Base-by-base conservation (phyloP, 92 coral and sea anemone species). In the Galaxea fascicularis region DNA sequence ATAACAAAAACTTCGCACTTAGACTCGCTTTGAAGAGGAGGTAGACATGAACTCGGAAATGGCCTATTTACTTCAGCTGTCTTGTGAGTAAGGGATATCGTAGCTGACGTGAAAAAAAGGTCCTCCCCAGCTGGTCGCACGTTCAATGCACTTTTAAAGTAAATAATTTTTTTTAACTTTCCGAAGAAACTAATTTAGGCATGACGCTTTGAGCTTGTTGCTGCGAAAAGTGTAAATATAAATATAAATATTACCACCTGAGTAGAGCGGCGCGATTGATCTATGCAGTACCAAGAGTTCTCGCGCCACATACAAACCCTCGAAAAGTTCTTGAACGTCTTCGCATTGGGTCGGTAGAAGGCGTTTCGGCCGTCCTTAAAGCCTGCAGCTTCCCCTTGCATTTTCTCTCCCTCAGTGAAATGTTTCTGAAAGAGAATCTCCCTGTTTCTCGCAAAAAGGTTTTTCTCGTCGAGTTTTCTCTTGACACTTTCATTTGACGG, bases 331-430 rank as follows among this genome's bases (percentile, higher is more conserved):
- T 26, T 45, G 59, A 49, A 24, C 39, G 24, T 47, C 81, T 53
- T 65, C 92, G 53, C 71, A 78, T 64, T 10, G 88, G 82, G 24
- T 39, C 64, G 12, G 51, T 85, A 4, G 81, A 35, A 14, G 77
- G 41, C 0, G 74, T 75, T 60, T 94, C 98, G 21, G 58, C 73
- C 30, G 89, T 58, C 56, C 90, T 87, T 13, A 92, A 83, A 1
- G 95, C 90, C 35, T 92, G 94, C 35, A 92, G 89, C 58, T 76
- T 94, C 64, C 84, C 98, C 54, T 94, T 94, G 72, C 95, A 92
- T 39, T 94, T 92, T 27, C 94, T 82, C 75, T 90, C 95, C 10
- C 93, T 82, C 7, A 92, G 78, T 18, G 98, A 82, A 65, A 89
- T 76, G 39, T 87, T 84, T 71, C 98, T 65, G 76, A 90, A 57